Evolutionary conservation across 2,888 invertebrate genomes (phyloP).

Genomic region (Eupithecia centaureata): DNA sequence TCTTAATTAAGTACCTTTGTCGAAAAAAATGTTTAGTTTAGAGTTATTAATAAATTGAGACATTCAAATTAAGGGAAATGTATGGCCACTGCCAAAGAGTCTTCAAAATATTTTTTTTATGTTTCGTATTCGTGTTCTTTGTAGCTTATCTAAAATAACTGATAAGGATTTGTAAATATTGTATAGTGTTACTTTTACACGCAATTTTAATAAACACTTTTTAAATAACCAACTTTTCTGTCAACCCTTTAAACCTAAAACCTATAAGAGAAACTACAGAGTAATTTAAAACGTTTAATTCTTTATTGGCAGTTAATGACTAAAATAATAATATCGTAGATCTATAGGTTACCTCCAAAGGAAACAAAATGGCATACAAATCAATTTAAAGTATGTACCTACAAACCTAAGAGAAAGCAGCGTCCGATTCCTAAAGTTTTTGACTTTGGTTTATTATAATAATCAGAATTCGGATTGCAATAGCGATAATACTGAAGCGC

Average conservation of each 20-base stretch:
- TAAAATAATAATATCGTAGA: conserved; percentile 66
- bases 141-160: conserved; percentile 33
- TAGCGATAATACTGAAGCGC: conserved; percentile 64
- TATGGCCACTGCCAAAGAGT: conserved; percentile 52
- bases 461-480: conserved; percentile 53
- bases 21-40: not conserved
- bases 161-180: conserved; percentile 62
- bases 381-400: conserved; percentile 61
- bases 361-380: conserved; percentile 71
- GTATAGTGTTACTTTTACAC: conserved; percentile 74
- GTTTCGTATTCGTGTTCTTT: conserved; percentile 58
- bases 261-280: not conserved
- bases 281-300: conserved; percentile 36
- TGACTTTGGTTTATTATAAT: conserved; percentile 65
- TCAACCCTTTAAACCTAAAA: not conserved
- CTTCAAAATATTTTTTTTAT: conserved; percentile 55
- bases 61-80: conserved; percentile 11
- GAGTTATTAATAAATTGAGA: not conserved
- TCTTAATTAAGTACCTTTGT: conserved; percentile 6
- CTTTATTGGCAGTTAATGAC: conserved; percentile 73
- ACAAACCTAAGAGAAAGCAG: conserved; percentile 48
- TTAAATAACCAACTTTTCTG: conserved; percentile 28
- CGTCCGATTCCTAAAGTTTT: conserved; percentile 55
- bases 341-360: conserved; percentile 62
- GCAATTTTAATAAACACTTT: conserved; percentile 62